phyloP scores from a whole-genome alignment of 2,113 vertebrate species.

The Mastomys natalensis region DNA sequence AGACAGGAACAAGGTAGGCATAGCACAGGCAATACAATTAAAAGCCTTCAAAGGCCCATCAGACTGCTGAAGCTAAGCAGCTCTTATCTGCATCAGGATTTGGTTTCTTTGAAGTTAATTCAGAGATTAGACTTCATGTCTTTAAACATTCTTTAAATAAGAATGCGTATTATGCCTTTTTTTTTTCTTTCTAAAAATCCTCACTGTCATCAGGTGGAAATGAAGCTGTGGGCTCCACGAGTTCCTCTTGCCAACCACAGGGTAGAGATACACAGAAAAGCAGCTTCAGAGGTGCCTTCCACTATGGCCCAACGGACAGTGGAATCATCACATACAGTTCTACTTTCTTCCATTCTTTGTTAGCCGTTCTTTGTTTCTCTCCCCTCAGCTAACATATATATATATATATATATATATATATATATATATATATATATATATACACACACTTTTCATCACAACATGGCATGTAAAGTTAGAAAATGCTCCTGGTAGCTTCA shows the following conservation, averaged over 20 bases:
- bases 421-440: no score
- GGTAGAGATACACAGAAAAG: background rate
- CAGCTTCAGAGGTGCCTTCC: background rate
- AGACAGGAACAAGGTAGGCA: slow-evolving; percentile 13
- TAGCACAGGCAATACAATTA: slow-evolving; percentile 21
- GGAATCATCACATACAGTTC: background rate
- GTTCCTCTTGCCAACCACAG: background rate
- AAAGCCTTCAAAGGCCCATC: slow-evolving; percentile 69
- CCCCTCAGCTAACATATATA: background rate
- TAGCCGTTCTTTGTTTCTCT: slow-evolving; percentile 56
- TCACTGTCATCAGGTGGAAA: slow-evolving; percentile 53
- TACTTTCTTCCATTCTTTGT: background rate
- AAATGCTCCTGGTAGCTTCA: background rate
- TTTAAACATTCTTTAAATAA: slow-evolving; percentile 70
- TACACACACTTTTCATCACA: background rate
- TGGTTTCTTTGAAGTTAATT: slow-evolving; percentile 77
- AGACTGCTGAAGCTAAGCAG: background rate
- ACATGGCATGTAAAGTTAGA: background rate
- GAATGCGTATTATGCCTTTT: slow-evolving; percentile 44
- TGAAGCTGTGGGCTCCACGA: background rate
- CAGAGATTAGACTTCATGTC: slow-evolving; percentile 64
- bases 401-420: no score
- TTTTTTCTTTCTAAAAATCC: background rate
- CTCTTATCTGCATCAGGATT: slow-evolving; percentile 67
- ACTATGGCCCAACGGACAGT: background rate